Percentiles rank a stretch among this genome's conserved stretches.
These are phyloP conservation scores for Acronicta aceris DNA, from an alignment of 2,888 invertebrate genomes.

Conservation along the genomic window DNA sequence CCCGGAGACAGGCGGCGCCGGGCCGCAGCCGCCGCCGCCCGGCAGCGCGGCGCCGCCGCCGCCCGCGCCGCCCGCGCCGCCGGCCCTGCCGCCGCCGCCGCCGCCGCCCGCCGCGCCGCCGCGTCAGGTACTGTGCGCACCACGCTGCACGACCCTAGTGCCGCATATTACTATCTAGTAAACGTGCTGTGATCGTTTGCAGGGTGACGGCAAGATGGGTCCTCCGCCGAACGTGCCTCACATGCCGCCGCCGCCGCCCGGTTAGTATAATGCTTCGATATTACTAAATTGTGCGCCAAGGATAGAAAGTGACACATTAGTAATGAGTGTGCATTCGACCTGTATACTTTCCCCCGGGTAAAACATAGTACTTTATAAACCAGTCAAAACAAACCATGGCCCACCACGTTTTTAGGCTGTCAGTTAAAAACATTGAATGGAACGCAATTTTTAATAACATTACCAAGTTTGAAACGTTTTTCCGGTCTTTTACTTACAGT, in stretches of 20 bases:
- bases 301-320: too few relatives aligned
- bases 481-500: too few relatives aligned
- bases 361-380: too few relatives aligned
- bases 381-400: too few relatives aligned
- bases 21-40: slow-evolving; percentile 69
- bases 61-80: slow-evolving; percentile 36
- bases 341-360: too few relatives aligned
- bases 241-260: slow-evolving; percentile 77
- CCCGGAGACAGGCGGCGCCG: slow-evolving; percentile 59
- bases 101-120: slow-evolving; percentile 21
- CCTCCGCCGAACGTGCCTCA: slow-evolving; percentile 62
- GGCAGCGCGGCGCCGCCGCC: slow-evolving; percentile 68
- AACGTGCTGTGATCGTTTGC: slow-evolving; percentile 21
- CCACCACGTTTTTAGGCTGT: too few relatives aligned
- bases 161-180: too few relatives aligned
- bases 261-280: slow-evolving; percentile 51
- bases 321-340: too few relatives aligned
- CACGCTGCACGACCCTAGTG: slow-evolving; percentile 28
- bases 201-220: slow-evolving; percentile 70
- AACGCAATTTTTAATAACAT: too few relatives aligned
- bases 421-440: too few relatives aligned
- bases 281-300: too few relatives aligned
- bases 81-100: slow-evolving; percentile 26
- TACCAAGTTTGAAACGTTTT: too few relatives aligned
- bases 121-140: slow-evolving; percentile 25